Evolutionary conservation across 2,888 invertebrate genomes (phyloP).

Genomic region (Folsomia candida): DNA sequence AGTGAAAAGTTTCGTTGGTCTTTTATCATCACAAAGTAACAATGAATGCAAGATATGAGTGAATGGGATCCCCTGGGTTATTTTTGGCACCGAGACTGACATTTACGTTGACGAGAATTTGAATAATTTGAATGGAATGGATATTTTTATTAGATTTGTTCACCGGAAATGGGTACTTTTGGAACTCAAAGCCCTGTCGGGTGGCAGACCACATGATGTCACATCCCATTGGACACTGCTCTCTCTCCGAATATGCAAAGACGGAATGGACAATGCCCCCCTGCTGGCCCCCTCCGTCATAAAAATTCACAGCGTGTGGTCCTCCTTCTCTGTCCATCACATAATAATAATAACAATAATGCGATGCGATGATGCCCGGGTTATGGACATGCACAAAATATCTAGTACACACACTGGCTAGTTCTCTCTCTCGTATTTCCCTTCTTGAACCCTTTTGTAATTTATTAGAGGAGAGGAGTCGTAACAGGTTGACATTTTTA

Average conservation of each 20-base stretch:
- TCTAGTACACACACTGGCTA: too few species aligned
- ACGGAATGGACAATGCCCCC: conserved; percentile 33
- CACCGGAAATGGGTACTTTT: conserved; percentile 21
- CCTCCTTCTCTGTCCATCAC: conserved; percentile 14
- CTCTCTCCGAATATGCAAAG: conserved; percentile 1
- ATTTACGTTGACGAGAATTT: background rate
- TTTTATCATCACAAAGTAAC: background rate
- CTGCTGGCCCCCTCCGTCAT: conserved; percentile 49
- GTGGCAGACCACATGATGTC: conserved; percentile 11
- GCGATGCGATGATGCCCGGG: background rate
- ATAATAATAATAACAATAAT: background rate
- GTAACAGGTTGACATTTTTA: conserved; percentile 5
- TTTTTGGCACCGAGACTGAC: background rate
- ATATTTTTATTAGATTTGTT: conserved; percentile 11
- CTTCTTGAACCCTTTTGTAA: too few species aligned
- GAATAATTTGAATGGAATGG: conserved; percentile 15
- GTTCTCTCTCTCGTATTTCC: too few species aligned
- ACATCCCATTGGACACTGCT: background rate
- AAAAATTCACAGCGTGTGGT: conserved; percentile 51
- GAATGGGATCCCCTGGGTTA: conserved; percentile 5
- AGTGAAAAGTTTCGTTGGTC: background rate
- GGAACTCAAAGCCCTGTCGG: conserved; percentile 6
- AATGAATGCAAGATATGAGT: background rate
- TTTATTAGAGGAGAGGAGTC: background rate
- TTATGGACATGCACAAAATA: too few species aligned